Conservation (phyloP, 2,888 invertebrate genomes). For the Leptopterna dolabrata region DNA sequence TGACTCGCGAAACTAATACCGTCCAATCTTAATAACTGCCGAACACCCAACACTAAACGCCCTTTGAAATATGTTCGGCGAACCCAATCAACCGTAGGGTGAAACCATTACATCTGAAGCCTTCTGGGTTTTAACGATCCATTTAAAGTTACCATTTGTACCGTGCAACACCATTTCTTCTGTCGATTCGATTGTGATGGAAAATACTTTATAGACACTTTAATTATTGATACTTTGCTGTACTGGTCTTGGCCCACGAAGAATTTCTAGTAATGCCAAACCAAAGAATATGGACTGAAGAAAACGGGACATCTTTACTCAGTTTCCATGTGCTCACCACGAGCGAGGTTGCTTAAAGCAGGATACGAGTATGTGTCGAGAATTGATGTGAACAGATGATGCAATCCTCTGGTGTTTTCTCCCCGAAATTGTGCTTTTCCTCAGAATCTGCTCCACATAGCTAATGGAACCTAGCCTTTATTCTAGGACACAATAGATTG, state of each 20-base stretch:
- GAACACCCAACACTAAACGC: not conserved
- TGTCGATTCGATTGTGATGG: not conserved
- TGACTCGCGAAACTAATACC: not conserved
- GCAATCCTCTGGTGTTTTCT: not conserved
- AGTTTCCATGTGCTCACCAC: too few species aligned
- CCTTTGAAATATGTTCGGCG: not conserved
- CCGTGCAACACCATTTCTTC: not conserved
- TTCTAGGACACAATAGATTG: not conserved
- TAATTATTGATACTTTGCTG: too few species aligned
- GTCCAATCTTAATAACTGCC: not conserved
- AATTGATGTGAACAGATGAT: not conserved
- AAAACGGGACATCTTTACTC: too few species aligned
- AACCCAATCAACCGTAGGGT: not conserved
- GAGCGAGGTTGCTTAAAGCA: too few species aligned
- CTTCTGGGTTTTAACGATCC: not conserved
- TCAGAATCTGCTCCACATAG: not conserved
- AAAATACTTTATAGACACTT: too few species aligned
- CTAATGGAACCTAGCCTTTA: not conserved
- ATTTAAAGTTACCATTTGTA: not conserved
- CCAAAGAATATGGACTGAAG: too few species aligned
- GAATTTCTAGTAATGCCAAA: too few species aligned
- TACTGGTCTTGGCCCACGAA: too few species aligned
- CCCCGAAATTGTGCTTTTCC: not conserved
- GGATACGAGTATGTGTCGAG: too few species aligned
- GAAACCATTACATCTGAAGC: not conserved